Base-by-base conservation (phyloP, 2,888 invertebrate genomes). In the Phyto melanocephala region DNA sequence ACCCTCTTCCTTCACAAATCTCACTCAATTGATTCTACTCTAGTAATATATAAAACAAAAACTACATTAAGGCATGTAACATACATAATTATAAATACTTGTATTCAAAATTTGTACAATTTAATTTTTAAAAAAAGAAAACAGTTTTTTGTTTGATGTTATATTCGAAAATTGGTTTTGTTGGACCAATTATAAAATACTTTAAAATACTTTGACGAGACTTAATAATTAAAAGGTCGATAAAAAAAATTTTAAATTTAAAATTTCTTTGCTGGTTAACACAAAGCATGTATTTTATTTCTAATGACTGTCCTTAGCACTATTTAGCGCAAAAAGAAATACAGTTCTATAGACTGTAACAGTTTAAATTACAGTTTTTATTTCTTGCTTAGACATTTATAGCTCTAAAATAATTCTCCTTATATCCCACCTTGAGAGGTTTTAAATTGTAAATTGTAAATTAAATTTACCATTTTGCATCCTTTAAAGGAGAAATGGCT, bases 31-130 rank as follows among this genome's bases (percentile, higher is more conserved):
- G n/a, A n/a, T n/a, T n/a, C 37, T 50, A 37, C 62, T 28, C 17
- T 72, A 72, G 40, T 72, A 52, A 62, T 72, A 50, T 24, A 45
- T 54, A 20, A 33, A 70, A 40, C 11, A 45, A 42, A 58, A 54
- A 40, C 33, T 33, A 58, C 35, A 28, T 35, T 45, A 58, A 45
- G 28, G 42, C 42, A 70, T 47, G 47, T 37, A 15, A 50, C 22
- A 71, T 71, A 47, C 45, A 60, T 58, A 60, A 33, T 37, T 72
- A 45, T 60, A 58, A 60, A 62, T 52, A 72, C 37, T 47, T 72
- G 47, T 62, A 62, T 72, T 72, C 50, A 62, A 72, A 62, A 62
- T 56, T 72, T 72, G 72, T 62, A 62, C 60, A 62, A 72, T 60
- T 62, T 62, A 62, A 62, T 62, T 74, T 74, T 54, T 40, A 58